Percentiles rank a stretch among this genome's conserved stretches.
Conservation (phyloP, 2,113 vertebrate species). For the Opisthocomus hoazin region DNA sequence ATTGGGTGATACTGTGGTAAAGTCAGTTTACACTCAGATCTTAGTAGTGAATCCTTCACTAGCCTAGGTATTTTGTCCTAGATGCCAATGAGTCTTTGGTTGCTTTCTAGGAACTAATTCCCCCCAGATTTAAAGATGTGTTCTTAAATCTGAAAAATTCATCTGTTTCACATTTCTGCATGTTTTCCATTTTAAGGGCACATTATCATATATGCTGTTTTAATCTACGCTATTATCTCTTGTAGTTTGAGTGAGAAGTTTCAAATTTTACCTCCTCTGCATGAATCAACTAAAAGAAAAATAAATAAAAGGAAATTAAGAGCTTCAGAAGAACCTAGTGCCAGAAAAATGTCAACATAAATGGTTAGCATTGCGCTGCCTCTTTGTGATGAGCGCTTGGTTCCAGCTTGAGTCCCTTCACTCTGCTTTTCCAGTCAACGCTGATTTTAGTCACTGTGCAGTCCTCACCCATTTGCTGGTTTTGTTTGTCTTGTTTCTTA, state of each 20-base stretch:
- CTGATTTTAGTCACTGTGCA: neutral
- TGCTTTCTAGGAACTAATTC: neutral
- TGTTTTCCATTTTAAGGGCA: neutral
- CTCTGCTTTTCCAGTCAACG: neutral
- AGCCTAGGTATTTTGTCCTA: neutral
- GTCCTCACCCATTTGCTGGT: neutral
- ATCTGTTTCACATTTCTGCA: neutral
- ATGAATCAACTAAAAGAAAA: neutral
- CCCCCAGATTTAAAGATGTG: neutral
- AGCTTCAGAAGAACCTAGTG: neutral
- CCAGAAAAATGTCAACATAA: neutral
- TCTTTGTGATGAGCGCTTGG: neutral
- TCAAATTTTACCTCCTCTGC: neutral
- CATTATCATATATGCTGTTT: neutral
- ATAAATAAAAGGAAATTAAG: neutral
- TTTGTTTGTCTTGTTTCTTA: neutral
- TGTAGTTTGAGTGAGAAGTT: neutral
- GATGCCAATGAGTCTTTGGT: neutral
- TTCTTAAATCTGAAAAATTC: neutral
- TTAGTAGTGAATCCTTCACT: neutral
- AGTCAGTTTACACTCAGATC: neutral
- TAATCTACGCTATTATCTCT: neutral
- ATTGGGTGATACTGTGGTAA: neutral
- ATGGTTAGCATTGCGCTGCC: neutral
- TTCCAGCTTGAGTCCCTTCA: neutral